Base-by-base conservation (phyloP, 1,140 invertebrate genomes). In the Lepidurus apus region DNA sequence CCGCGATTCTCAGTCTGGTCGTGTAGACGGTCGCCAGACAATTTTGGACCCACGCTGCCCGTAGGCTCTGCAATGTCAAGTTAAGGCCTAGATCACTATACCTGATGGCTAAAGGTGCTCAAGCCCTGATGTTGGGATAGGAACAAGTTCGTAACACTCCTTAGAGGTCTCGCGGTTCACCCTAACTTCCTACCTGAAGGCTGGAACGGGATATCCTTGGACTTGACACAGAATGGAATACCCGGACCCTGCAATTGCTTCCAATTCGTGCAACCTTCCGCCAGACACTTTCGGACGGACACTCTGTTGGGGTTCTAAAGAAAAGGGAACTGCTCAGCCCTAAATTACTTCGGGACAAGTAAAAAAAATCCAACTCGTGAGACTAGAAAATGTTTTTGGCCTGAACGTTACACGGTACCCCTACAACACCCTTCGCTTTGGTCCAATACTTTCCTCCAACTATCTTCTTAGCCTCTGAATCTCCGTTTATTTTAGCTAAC, bases 151-250 rank as follows among this genome's bases (percentile, higher is more conserved):
- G 10, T 5, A 65, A 65, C 7, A 65, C 4, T 65, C 53, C 7
- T 9, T 21, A 17, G 21, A 65, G 4, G 13, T 65, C 7, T 1
- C 53, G 17, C 13, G 6, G 21, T 13, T 9, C 53, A n/a, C 17
- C 53, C 17, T 13, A 65, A 65, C 17, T 65, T 21, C 53, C 80
- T 84, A 88, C 87, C 87, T 88, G 85, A 86, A 87, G 65, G 81
- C 77, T 21, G 88, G 87, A 74, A 85, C 84, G 74, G 85, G 85
- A 79, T 76, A 83, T 45, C 81, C 82, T 80, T 85, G 84, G 21
- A 83, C 79, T 42, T 82, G 81, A 80, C 84, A 85, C 21, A 85
- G 73, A 26, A 84, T 84, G n/a, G 86, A 85, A 78, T 85, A 82
- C 42, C 82, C 81, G 81, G 81, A 81, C 75, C 84, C 84, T 75